phyloP scores from a whole-genome alignment of 2,888 invertebrate genomes.

The Andrena camellia region DNA sequence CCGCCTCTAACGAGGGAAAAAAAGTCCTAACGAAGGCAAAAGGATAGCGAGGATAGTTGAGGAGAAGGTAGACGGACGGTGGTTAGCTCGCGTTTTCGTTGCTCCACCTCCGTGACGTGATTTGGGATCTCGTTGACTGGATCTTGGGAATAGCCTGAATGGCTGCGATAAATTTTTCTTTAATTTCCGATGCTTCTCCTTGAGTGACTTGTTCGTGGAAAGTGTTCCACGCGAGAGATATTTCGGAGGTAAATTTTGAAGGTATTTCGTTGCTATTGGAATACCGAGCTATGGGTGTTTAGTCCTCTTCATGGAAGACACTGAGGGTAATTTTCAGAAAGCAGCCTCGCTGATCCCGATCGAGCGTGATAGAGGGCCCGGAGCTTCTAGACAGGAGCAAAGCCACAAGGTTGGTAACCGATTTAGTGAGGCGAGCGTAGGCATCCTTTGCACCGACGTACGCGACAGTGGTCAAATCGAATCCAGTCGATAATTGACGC shows the following conservation, averaged over 20 bases:
- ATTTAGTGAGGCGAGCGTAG: background rate
- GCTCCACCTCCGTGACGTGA: no score
- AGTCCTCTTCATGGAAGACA: no score
- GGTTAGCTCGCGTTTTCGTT: background rate
- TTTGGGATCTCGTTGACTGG: no score
- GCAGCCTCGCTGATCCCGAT: constrained; percentile 17
- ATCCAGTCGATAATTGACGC: constrained; percentile 58
- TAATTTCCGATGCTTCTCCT: no score
- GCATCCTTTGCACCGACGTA: constrained; percentile 20
- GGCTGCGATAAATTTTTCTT: no score
- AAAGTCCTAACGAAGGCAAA: background rate
- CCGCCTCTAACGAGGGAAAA: constrained; percentile 8
- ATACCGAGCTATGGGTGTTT: no score
- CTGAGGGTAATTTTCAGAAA: background rate
- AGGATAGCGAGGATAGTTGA: background rate
- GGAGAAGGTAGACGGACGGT: background rate
- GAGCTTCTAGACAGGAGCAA: background rate
- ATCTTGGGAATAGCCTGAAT: no score
- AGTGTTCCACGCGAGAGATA: no score
- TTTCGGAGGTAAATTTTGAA: no score
- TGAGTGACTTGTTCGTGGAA: no score
- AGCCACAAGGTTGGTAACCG: constrained; percentile 18
- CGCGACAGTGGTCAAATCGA: constrained; percentile 38
- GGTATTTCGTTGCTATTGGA: no score
- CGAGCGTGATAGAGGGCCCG: constrained; percentile 24